Evolutionary conservation across 2,113 vertebrate species (phyloP), one percentile per base, ranked within the genome.

Genomic region (Orthonyx spaldingii): DNA sequence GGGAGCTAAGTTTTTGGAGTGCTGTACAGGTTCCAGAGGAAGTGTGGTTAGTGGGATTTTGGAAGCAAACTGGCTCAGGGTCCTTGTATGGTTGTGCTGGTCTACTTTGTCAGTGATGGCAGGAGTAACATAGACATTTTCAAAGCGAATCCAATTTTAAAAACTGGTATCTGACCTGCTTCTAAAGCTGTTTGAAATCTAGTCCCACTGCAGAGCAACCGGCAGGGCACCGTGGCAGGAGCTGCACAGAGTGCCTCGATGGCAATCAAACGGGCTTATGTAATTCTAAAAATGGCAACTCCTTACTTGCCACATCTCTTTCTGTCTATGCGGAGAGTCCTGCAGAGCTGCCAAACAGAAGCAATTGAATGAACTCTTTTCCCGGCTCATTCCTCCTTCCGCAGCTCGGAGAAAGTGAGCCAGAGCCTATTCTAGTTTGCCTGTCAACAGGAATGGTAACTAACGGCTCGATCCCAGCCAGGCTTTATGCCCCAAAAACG

Each of bases 371-470:
- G 95, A 96, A 96, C 96, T 96, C 93, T 95, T 96, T 95, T 97
- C 94, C 94, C 91, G 23, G 91, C 94, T 95, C 75, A 91, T 94
- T 97, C 92, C 91, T 96, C 71, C 93, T 96, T 96, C 96, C 93
- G 94, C 91, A 97, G 95, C 95, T 93, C 28, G 3, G 72, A 92
- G 95, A 93, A 93, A 95, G 95, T 84, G 96, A 97, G 96, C 95
- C 96, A 97, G 95, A 96, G 95, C 96, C 93, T 97, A 89, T 96
- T 97, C 94, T 89, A 95, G 96, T 96, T 97, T 94, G 95, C 95
- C 94, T 96, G 95, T 97, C 95, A 96, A 94, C 94, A 96, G 95
- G 82, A 93, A 93, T 85, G 95, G 94, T 95, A 95, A 87, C 91
- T 87, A 91, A 83, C 63, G 22, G 82, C 87, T 91, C 35, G 33